Conservation (phyloP, 1,140 invertebrate genomes). For the Zaprionus gabonicus region DNA sequence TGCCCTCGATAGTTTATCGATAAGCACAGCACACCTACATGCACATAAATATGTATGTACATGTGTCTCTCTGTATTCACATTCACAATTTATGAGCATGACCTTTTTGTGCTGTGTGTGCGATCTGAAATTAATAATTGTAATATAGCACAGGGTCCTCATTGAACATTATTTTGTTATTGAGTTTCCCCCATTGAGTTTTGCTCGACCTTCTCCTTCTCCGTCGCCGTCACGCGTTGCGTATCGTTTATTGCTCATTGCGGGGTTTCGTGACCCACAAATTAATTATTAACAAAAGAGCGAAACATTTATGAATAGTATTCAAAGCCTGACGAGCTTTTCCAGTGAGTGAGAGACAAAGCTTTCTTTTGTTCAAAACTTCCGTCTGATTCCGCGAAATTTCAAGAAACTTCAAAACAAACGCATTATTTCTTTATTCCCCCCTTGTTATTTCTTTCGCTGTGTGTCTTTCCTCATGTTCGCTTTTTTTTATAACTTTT, state of each 20-base stretch:
- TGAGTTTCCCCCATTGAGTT: neutral
- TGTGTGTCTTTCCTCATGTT: conserved; percentile 44
- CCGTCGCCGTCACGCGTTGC: neutral
- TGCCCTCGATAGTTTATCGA: conserved; percentile 46
- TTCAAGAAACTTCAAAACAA: conserved; percentile 58
- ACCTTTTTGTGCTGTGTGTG: conserved; percentile 56
- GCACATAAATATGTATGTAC: neutral
- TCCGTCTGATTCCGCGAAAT: conserved; percentile 40
- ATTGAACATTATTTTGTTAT: conserved; percentile 24
- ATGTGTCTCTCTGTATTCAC: neutral
- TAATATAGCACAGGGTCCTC: conserved; percentile 75
- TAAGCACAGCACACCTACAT: neutral
- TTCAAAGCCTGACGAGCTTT: neutral
- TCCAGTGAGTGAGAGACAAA: conserved; percentile 5
- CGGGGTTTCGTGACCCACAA: conserved; percentile 53
- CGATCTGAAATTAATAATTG: conserved; percentile 67
- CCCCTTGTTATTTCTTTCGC: conserved; percentile 20
- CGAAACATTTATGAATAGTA: conserved; percentile 26
- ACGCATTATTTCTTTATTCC: conserved; percentile 36
- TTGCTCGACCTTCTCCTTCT: neutral
- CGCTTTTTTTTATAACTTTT: conserved; percentile 25
- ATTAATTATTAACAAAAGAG: conserved; percentile 45
- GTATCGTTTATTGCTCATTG: neutral
- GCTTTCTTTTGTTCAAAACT: conserved; percentile 58
- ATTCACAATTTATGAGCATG: conserved; percentile 44